Conservation (phyloP, 2,797 vertebrate species). For the Ciconia nigra region DNA sequence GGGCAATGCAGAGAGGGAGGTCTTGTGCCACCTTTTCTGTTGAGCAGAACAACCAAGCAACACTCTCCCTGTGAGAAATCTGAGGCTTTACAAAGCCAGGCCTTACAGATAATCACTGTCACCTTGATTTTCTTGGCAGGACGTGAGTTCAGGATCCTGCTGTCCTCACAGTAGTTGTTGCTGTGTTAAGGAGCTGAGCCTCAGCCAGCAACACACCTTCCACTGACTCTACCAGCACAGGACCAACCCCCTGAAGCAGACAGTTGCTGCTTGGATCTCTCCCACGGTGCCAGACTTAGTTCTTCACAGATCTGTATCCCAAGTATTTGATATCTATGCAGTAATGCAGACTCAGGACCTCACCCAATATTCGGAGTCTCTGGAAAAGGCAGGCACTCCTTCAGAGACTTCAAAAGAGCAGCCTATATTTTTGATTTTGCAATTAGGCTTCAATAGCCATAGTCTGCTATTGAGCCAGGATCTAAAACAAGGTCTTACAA, state of each 20-base stretch:
- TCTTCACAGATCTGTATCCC: not conserved
- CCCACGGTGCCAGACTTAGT: not conserved
- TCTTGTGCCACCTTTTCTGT: not conserved
- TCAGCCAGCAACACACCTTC: not conserved
- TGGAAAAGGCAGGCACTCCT: not conserved
- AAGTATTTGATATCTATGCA: not conserved
- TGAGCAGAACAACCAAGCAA: not conserved
- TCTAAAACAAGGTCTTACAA: not conserved
- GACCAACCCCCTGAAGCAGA: not conserved
- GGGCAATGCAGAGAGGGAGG: not conserved
- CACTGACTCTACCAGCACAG: not conserved
- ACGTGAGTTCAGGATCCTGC: not conserved
- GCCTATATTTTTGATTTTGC: not conserved
- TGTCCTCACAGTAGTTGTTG: not conserved
- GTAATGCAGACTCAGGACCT: not conserved
- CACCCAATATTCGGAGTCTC: not conserved
- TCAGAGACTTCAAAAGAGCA: not conserved
- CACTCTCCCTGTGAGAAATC: not conserved
- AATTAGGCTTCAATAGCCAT: not conserved
- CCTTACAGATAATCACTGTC: not conserved
- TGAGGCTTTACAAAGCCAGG: not conserved
- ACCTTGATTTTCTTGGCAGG: not conserved
- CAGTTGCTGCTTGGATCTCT: not conserved
- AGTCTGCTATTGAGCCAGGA: not conserved
- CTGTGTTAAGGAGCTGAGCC: not conserved